Conservation (phyloP, 2,797 vertebrate species). For the Melopsittacus undulatus region DNA sequence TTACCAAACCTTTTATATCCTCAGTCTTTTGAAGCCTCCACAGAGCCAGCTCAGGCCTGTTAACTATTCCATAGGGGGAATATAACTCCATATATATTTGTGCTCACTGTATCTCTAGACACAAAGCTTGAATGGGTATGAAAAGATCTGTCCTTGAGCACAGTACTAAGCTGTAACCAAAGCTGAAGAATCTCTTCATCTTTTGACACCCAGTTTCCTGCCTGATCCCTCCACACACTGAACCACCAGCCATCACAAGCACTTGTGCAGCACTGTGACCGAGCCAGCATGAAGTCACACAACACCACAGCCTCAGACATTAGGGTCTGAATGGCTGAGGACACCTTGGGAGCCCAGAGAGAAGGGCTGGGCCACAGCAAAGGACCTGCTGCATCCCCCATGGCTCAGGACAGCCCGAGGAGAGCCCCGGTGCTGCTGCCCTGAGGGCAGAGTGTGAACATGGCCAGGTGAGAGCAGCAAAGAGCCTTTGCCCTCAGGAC, state of each 20-base stretch:
- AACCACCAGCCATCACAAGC: background rate
- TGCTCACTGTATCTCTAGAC: background rate
- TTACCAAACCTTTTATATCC: background rate
- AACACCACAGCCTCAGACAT: too few relatives aligned
- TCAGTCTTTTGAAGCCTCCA: background rate
- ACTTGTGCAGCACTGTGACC: background rate
- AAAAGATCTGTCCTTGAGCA: background rate
- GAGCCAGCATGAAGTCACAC: background rate
- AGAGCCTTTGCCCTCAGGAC: background rate
- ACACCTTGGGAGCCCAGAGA: background rate
- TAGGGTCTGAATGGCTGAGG: too few relatives aligned
- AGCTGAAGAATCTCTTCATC: background rate
- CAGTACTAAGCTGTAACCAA: background rate
- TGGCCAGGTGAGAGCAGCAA: background rate
- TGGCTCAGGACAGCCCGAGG: accelerated
- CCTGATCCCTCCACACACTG: background rate
- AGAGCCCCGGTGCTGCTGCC: accelerated
- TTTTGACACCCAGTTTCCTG: background rate
- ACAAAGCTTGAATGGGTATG: background rate
- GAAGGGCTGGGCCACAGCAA: background rate
- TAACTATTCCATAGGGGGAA: background rate
- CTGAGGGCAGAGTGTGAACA: background rate
- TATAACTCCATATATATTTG: background rate
- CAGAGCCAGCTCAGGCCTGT: background rate
- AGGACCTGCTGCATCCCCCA: background rate